Base-by-base conservation (phyloP, 2,797 vertebrate species). In the Diceros bicornis region DNA sequence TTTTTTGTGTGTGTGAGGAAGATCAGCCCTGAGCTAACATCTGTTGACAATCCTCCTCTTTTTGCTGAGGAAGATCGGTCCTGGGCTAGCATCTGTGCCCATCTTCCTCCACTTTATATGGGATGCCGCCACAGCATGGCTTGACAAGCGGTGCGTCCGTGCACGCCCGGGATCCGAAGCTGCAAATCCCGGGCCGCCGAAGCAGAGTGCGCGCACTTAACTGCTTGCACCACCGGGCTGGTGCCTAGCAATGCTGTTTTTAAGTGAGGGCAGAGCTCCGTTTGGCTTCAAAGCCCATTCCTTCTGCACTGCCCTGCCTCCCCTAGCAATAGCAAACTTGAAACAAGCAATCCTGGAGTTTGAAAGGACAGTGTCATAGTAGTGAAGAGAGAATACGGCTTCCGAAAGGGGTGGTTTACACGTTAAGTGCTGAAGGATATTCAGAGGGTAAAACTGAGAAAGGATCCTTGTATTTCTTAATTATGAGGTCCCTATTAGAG, bases 391-490 rank as follows among this genome's bases (percentile, higher is more conserved):
- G 55, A 92, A 37, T 62, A 61, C 4, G 16, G 62, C 52, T 69
- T 88, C 61, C 77, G 2, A 87, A 94, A 61, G 41, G 21, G 29
- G 27, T 74, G n/a, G 23, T 55, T 71, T 72, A 84, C 14, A 34
- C n/a, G 66, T 79, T 50, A 86, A 90, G 23, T 74, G 57, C 20
- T 91, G 37, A 69, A 41, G 64, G 86, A 64, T 96, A 91, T 86
- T 91, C 44, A 44, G 61, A 52, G 6, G 8, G n/a, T 57, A 32
- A 78, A 87, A 52, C 41, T 50, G 68, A 88, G 41, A 50, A 88
- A 62, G 14, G 52, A 69, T 84, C 55, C 37, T 79, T 90, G 29
- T 68, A 50, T 62, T 92, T 91, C 32, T 52, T 86, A 74, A 64
- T 50, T 72, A 21, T n/a, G 29, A 96, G 75, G 32, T 82, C 85